phyloP scores from a whole-genome alignment of 2,797 vertebrate genomes.

The Gallirallus australis region DNA sequence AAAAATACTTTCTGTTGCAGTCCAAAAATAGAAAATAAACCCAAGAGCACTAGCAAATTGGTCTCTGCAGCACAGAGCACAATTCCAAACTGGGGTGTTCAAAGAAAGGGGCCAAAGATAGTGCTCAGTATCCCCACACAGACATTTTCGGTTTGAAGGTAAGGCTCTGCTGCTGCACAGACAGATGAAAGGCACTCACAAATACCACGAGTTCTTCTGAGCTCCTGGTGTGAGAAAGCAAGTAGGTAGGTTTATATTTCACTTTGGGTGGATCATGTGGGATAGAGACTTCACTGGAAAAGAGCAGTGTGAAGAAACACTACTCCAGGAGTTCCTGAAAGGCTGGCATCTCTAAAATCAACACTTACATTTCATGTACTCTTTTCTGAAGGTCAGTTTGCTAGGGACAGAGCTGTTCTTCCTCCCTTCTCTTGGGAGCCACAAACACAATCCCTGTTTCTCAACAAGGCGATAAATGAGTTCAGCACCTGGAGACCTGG shows the following conservation, averaged over 20 bases:
- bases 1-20: neutral
- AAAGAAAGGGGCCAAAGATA: neutral
- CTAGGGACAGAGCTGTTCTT: neutral
- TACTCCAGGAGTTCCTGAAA: neutral
- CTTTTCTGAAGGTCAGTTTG: neutral
- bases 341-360: neutral
- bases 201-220: neutral
- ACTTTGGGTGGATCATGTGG: neutral
- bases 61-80: neutral
- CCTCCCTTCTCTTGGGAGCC: neutral
- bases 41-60: neutral
- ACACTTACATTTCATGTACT: neutral
- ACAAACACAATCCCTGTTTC: neutral
- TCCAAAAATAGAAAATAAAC: neutral
- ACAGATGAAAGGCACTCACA: neutral
- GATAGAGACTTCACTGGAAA: neutral
- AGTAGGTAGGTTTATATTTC: neutral
- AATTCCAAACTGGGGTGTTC: neutral
- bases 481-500: neutral
- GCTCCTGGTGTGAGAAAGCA: neutral
- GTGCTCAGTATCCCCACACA: neutral
- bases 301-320: neutral
- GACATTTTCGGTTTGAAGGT: neutral
- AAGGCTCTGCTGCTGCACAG: neutral
- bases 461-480: neutral